Evolutionary conservation across 2,888 invertebrate species (phyloP), one percentile per base, ranked within the genome.

Genomic region (Charanyca ferruginea): DNA sequence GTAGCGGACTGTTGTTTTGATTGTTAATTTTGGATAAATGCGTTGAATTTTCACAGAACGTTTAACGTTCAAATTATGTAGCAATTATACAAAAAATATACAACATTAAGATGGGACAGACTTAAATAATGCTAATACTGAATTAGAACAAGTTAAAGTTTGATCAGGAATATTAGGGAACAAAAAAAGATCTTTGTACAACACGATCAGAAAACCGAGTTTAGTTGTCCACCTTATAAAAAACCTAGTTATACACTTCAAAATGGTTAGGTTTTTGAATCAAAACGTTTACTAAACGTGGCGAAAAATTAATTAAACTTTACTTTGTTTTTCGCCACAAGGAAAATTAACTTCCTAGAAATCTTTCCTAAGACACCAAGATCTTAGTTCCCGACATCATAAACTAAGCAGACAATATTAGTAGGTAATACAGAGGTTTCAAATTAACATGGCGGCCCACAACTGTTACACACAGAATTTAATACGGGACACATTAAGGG

Each of bases 391-490:
- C 38, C 47, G 25, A 25, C 38, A 23, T 32, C 61, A 51, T 75
- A 78, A 83, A 78, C 47, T 70, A 64, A 75, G 63, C 47, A 68
- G 70, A 67, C 66, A 73, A 74, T 74, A 81, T 79, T 75, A 79
- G 75, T 63, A 73, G 77, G 68, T 83, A 82, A 74, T 67, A 63
- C 68, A 49, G 71, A 69, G 63, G 71, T 77, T 74, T 77, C 81
- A 77, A 82, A 81, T 81, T 69, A 83, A 83, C 83, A 80, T 73
- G 71, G 79, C 64, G 55, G 65, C 49, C 79, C 81, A 51, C 81
- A 81, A 81, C 81, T 74, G 79, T 69, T 79, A 76, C 83, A 83
- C 77, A 79, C 77, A 81, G 81, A 83, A 83, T 82, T 82, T 83
- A 83, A 83, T 82, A 83, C 79, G 61, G 76, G 44, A 73, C 72